Evolutionary conservation across 2,888 invertebrate genomes (phyloP), one percentile per base, ranked within the genome.

Genomic region (Apotomis betuletana): DNA sequence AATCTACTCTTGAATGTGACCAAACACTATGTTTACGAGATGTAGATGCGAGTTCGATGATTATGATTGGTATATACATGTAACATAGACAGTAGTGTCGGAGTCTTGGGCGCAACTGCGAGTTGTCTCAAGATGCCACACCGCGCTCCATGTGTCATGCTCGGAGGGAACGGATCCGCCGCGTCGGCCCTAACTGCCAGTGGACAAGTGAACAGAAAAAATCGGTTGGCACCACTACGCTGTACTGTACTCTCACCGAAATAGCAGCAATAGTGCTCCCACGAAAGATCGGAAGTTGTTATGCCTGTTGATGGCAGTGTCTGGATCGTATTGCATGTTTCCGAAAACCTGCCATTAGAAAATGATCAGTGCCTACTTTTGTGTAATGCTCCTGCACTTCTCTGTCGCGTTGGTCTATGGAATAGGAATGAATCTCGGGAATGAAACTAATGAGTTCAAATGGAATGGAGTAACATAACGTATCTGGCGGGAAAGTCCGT

Each of bases 231-330:
- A 77, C 74, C 76, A 80, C 86, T 87, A 87, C 85, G 75, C 80
- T 81, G 79, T 79, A 71, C 77, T 79, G 80, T 82, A 81, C 85
- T 86, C 96, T 96, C 96, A 96, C 97, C 98, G 96, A 95, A 98
- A 98, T 87, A 98, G 96, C 87, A 98, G 96, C 95, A 98, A 96
- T 90, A 98, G 95, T 90, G 97, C 96, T 94, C 96, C 96, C 94
- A 97, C 96, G 95, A 98, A 98, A 88, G 96, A 96, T 94, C 97
- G 96, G 95, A 98, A 98, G 95, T 98, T 98, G 96, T 98, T 98
- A 95, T 98, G 98, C 87, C 97, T 95, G 94, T 97, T 97, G 94
- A 98, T 96, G 89, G 96, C 96, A 85, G 96, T 95, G 87, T 95
- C 95, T 88, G 97, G 96, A 93, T 97, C 96, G 94, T 97, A 95